Conservation (phyloP, 2,797 vertebrate genomes). For the Gymnoscopelus braueri region DNA sequence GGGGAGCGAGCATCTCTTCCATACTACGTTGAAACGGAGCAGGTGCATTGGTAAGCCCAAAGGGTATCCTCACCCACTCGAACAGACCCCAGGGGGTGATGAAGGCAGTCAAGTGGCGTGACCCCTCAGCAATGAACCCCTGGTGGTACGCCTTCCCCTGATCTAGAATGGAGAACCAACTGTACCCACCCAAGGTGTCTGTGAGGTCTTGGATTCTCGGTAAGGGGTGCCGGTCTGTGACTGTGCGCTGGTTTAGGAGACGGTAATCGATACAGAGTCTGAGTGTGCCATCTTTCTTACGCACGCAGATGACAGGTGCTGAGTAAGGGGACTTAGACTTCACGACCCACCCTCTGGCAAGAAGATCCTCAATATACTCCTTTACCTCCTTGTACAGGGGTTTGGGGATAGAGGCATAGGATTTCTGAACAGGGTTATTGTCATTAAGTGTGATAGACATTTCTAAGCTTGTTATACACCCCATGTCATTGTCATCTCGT, state of each 20-base stretch:
- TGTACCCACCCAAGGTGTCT: background rate
- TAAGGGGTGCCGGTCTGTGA: slow-evolving; percentile 5
- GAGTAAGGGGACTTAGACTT: slow-evolving; percentile 22
- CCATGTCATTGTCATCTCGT: no score
- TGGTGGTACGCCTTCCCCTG: slow-evolving; percentile 24
- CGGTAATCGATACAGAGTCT: slow-evolving; percentile 7
- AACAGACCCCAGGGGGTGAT: no score
- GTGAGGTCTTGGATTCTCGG: slow-evolving; percentile 20
- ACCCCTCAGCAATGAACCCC: slow-evolving; percentile 22
- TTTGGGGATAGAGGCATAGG: slow-evolving; percentile 29
- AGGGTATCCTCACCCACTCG: slow-evolving; percentile 30
- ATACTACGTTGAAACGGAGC: slow-evolving; percentile 34
- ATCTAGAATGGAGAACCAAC: slow-evolving; percentile 33
- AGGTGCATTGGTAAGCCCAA: slow-evolving; percentile 25
- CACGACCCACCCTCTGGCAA: no score
- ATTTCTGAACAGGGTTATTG: slow-evolving; percentile 13
- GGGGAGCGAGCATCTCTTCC: slow-evolving; percentile 23
- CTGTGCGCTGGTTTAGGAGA: slow-evolving; percentile 11
- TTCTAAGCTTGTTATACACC: slow-evolving; percentile 8
- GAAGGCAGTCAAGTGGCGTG: slow-evolving; percentile 20
- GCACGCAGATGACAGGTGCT: slow-evolving; percentile 14
- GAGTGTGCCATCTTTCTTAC: slow-evolving; percentile 6
- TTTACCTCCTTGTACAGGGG: slow-evolving; percentile 28
- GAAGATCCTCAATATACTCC: no score
- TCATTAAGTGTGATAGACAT: slow-evolving; percentile 22